Base-by-base conservation (phyloP, 2,113 vertebrate species). In the Dendrocopos noguchii region DNA sequence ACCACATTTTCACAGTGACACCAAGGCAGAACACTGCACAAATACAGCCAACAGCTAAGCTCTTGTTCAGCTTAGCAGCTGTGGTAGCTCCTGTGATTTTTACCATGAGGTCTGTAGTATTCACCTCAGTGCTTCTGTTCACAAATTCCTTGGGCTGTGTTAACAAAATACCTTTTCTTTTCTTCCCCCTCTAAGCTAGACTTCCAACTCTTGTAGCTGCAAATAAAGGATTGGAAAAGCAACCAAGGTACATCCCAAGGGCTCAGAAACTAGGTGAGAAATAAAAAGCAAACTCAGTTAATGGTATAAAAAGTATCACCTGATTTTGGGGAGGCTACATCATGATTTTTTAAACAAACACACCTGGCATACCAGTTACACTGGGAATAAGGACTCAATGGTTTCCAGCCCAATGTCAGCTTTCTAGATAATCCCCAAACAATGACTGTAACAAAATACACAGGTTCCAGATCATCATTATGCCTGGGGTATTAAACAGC, bases 391-490 rank as follows among this genome's bases (percentile, higher is more conserved):
- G 52, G 0, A 31, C 52, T 57, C 81, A 85, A 19, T 80, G n/a
- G n/a, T 67, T 80, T 78, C 75, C 90, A 94, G 82, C 59, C 25
- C 65, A 28, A 87, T 90, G 61, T 94, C 93, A 91, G 72, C 65
- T 94, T 96, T 90, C 94, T 65, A 31, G 65, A 12, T 39, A 65
- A 84, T 50, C 76, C 82, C 84, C 29, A 63, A 78, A 65, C 91
- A 94, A 87, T 18, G 91, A 20, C 57, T 90, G 95, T 92, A 95
- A 89, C 70, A 29, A 66, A 75, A 95, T 72, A 85, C 82, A 78
- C 15, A 65, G 9, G 19, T 33, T 83, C 39, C 81, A 22, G 73
- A 66, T 57, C 84, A 46, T 53, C 19, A 1, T 4, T 93, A 61
- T 50, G 88, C 70, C 82, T 20, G 16, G 63, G 73, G 39, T 94